Evolutionary conservation across 2,888 invertebrate species (phyloP).

Genomic region (Athalia cordata): DNA sequence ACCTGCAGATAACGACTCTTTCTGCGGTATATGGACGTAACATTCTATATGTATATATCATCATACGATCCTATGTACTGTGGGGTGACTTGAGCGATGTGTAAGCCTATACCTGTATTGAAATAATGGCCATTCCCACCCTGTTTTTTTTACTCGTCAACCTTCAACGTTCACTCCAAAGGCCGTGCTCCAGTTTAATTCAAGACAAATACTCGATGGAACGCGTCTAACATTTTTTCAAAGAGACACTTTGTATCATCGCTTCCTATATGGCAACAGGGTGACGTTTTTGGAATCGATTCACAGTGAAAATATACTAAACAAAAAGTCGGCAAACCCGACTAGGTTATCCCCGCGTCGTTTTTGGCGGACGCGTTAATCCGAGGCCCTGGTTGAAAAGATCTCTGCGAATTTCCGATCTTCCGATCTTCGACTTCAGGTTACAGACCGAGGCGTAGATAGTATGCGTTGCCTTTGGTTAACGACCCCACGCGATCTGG

Average conservation of each 20-base stretch:
- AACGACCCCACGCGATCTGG: slow-evolving; percentile 23
- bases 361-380: slow-evolving; percentile 6
- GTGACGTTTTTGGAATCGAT: slow-evolving; percentile 6
- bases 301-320: background rate
- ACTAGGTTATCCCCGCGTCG: background rate
- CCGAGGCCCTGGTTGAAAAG: slow-evolving; percentile 4
- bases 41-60: too few species aligned
- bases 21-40: background rate
- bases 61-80: background rate
- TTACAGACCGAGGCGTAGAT: background rate
- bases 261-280: background rate
- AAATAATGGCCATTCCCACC: slow-evolving; percentile 37
- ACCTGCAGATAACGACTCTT: slow-evolving; percentile 37
- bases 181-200: slow-evolving; percentile 23
- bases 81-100: slow-evolving; percentile 32
- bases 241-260: slow-evolving; percentile 2
- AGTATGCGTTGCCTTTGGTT: background rate
- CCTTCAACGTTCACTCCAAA: slow-evolving; percentile 8
- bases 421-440: too few species aligned
- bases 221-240: background rate
- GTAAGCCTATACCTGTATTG: slow-evolving; percentile 34
- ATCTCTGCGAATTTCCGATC: background rate
- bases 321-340: background rate
- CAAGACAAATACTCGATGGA: slow-evolving; percentile 39
- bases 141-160: slow-evolving; percentile 38